These are phyloP conservation scores for Clitarchus hookeri DNA, from an alignment of 2,888 invertebrate genomes.

Conservation along the genomic window DNA sequence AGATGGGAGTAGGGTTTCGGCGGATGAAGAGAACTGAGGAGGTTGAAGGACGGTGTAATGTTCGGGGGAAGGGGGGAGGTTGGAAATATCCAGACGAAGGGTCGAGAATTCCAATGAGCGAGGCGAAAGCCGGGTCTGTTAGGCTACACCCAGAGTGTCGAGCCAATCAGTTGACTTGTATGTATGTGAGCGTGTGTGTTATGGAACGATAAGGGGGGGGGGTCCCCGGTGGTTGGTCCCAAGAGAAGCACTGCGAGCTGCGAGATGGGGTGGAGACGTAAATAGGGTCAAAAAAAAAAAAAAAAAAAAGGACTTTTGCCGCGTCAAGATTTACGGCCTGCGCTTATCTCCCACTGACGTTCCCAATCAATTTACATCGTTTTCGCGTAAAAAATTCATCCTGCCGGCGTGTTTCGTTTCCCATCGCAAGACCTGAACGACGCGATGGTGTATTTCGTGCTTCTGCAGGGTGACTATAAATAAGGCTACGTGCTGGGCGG, in stretches of 20 bases:
- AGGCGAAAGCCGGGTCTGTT: neutral
- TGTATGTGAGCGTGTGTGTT: neutral
- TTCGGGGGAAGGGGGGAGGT: neutral
- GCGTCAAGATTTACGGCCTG: neutral
- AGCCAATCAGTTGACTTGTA: neutral
- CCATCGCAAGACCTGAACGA: neutral
- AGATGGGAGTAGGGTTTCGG: neutral
- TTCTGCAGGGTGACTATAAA: neutral
- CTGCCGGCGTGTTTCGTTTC: neutral
- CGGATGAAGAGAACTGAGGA: neutral
- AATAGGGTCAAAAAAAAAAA: neutral
- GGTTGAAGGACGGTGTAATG: too few relatives aligned
- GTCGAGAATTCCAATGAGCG: neutral
- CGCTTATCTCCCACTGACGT: neutral
- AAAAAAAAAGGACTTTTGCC: neutral
- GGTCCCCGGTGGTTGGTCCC: neutral
- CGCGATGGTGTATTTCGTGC: neutral
- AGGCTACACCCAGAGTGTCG: neutral
- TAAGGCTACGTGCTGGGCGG: too few relatives aligned
- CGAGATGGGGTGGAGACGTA: neutral
- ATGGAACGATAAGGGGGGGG: neutral
- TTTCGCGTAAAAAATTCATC: neutral
- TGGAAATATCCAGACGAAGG: neutral
- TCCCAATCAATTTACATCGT: slow-evolving; percentile 6
- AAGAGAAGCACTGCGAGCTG: neutral